Evolutionary conservation across 2,888 invertebrate genomes (phyloP).

Genomic region (Eledone cirrhosa): DNA sequence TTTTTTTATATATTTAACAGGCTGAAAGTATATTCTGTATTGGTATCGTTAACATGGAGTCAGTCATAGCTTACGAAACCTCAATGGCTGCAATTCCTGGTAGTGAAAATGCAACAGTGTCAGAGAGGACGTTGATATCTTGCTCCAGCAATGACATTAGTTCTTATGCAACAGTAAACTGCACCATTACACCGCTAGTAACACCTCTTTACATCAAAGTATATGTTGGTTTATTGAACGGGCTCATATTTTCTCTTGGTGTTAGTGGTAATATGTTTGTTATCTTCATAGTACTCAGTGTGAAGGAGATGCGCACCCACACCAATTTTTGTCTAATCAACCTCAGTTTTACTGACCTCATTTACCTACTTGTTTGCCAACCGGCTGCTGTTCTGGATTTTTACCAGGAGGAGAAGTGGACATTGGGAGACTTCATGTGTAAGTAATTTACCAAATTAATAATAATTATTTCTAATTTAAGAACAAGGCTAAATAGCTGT

Average conservation of each 20-base stretch:
- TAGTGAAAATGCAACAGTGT: not conserved
- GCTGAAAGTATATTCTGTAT: not conserved
- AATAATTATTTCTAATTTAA: no score
- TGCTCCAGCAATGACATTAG: not conserved
- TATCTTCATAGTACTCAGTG: slow-evolving; percentile 88
- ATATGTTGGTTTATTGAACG: slow-evolving; percentile 87
- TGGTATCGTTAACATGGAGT: no score
- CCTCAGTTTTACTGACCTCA: slow-evolving; percentile 89
- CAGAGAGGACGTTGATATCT: not conserved
- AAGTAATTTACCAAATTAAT: slow-evolving; percentile 72
- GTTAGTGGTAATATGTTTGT: slow-evolving; percentile 93
- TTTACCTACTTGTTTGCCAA: slow-evolving; percentile 89
- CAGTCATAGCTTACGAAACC: no score
- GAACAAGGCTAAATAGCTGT: no score
- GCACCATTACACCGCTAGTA: not conserved
- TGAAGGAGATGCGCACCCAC: slow-evolving; percentile 92
- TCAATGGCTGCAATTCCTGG: no score
- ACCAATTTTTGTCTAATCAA: slow-evolving; percentile 95
- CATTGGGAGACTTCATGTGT: slow-evolving; percentile 91
- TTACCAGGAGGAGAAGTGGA: slow-evolving; percentile 90
- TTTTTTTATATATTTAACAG: not conserved
- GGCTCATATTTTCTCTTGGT: slow-evolving; percentile 87
- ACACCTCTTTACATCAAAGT: slow-evolving; percentile 79
- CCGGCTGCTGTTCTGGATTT: slow-evolving; percentile 94
- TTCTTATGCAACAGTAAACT: not conserved